Percentiles rank a stretch among this genome's conserved stretches.
Evolutionary conservation across 53 echinoderm and acorn worm species (phyloP).

Genomic region (Holothuria scabra): DNA sequence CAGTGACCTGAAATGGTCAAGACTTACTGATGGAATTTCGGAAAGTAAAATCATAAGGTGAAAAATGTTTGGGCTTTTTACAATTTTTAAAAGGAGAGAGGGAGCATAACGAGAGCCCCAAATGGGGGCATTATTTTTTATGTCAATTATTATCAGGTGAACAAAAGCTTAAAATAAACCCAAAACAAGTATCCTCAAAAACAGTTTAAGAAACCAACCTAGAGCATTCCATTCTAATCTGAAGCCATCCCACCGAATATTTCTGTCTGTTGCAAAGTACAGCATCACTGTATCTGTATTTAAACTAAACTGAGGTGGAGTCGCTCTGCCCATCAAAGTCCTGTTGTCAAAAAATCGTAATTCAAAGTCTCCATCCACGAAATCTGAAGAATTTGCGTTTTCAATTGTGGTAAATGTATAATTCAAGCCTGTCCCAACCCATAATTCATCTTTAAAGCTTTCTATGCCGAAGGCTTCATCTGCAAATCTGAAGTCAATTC

Average conservation of each 20-base stretch:
- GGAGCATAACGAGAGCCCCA: too few relatives aligned
- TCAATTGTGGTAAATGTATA: neutral
- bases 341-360: slow-evolving; percentile 38
- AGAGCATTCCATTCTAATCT: slow-evolving; percentile 56
- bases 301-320: slow-evolving; percentile 33
- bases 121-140: too few relatives aligned
- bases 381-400: neutral
- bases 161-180: too few relatives aligned
- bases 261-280: slow-evolving; percentile 84
- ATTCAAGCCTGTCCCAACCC: slow-evolving; percentile 57
- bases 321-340: slow-evolving; percentile 28
- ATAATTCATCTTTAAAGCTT: slow-evolving; percentile 84
- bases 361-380: neutral
- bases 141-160: too few relatives aligned
- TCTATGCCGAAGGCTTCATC: slow-evolving; percentile 61
- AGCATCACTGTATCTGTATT: slow-evolving; percentile 63
- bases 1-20: too few relatives aligned
- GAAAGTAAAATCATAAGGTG: too few relatives aligned
- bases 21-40: too few relatives aligned
- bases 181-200: neutral
- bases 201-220: neutral
- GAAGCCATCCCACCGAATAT: slow-evolving; percentile 64
- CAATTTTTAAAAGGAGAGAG: too few relatives aligned
- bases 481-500: slow-evolving; percentile 76
- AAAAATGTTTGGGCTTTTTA: too few relatives aligned